Base-by-base conservation (phyloP, 2,797 vertebrate genomes). In the Pantherophis vulpinus region DNA sequence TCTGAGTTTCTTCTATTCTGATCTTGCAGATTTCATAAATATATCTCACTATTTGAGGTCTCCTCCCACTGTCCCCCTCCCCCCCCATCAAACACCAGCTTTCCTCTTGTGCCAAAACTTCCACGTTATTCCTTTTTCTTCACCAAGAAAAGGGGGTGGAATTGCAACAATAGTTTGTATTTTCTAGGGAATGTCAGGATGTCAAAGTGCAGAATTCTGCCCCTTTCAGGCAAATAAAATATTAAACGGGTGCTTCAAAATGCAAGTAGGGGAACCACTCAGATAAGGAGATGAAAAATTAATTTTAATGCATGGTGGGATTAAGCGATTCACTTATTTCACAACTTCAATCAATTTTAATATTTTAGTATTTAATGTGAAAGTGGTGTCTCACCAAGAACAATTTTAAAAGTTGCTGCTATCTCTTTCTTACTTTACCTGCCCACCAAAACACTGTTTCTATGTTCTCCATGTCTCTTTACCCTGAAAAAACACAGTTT, bases 331-430 rank as follows among this genome's bases (percentile, higher is more conserved):
- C 91, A 95, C 93, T 97, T 96, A 95, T 96, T 97, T 97, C 96
- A 96, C 93, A 97, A 96, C 93, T 95, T 97, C 96, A 96, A 98
- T 98, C 95, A 97, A 96, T 98, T 98, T 98, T 97, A 97, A 97
- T 97, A 97, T 98, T 98, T 97, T 97, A 97, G 90, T 95, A 95
- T 97, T 97, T 97, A 96, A 97, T 93, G 93, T 90, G 93, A 96
- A 95, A 95, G 54, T 94, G 94, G 55, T 93, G 14, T 89, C 51
- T 97, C 70, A 96, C 54, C 63, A 93, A 96, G 96, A 97, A 96
- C 93, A 94, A 93, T 95, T 96, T 29, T 95, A 91, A 94, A 97
- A 97, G 66, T 97, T 97, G 42, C 87, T 95, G 94, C 16, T 95
- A 18, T 88, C 25, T 95, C 92, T 96, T 96, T 79, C n/a, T 70